These are phyloP conservation scores for Thinocorus orbignyianus DNA, from an alignment of 2,113 vertebrate genomes.

Conservation along the genomic window DNA sequence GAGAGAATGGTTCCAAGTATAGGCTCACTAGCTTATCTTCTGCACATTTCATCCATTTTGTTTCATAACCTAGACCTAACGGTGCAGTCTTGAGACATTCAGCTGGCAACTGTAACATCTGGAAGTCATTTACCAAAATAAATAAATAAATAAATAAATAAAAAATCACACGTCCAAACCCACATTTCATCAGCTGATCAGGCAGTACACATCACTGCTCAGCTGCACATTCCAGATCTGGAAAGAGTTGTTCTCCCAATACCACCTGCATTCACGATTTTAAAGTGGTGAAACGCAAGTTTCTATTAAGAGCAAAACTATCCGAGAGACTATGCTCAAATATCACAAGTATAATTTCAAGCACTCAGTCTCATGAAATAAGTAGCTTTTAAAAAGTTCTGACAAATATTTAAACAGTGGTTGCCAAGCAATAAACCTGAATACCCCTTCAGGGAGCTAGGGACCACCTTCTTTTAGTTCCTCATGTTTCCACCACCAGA, in stretches of 20 bases:
- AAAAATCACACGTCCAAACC: slow-evolving; percentile 19
- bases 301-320: background rate
- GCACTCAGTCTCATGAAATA: background rate
- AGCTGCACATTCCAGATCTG: slow-evolving; percentile 17
- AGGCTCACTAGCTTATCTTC: background rate
- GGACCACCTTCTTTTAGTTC: background rate
- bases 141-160: too few species aligned
- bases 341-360: background rate
- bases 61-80: background rate
- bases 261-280: background rate
- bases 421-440: background rate
- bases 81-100: background rate
- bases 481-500: background rate
- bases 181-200: slow-evolving; percentile 37
- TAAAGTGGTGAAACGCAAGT: background rate
- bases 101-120: slow-evolving; percentile 4
- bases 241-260: background rate
- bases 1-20: background rate
- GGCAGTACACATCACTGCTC: background rate
- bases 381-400: background rate
- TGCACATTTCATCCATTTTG: background rate
- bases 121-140: background rate
- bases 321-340: background rate
- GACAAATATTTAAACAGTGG: background rate
- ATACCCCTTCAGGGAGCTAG: background rate